These are phyloP conservation scores for Trisateles emortualis DNA, from an alignment of 2,888 invertebrate genomes.

Conservation along the genomic window DNA sequence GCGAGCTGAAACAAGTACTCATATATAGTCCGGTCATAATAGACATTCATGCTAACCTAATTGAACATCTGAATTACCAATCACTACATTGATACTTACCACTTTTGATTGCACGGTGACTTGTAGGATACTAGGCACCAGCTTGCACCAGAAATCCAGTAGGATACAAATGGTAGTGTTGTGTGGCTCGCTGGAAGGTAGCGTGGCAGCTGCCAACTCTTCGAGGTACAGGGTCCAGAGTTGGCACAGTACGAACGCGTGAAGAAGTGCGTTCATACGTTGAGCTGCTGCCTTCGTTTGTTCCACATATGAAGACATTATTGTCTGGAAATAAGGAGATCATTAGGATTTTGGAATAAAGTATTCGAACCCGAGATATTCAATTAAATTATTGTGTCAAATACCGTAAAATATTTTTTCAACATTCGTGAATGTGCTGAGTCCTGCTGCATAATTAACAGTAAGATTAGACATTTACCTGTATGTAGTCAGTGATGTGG, in stretches of 20 bases:
- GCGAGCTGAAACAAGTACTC: conserved; percentile 90
- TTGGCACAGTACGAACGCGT: conserved; percentile 99
- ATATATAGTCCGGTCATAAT: background rate
- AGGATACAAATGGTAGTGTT: conserved; percentile 93
- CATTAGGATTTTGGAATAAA: no score
- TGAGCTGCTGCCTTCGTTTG: conserved; percentile 92
- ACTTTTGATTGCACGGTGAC: conserved; percentile 93
- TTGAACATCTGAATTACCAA: no score
- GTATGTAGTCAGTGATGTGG: conserved; percentile 98
- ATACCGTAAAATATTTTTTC: no score
- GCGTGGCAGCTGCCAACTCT: conserved; percentile 90
- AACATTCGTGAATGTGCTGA: no score
- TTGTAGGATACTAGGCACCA: conserved; percentile 98
- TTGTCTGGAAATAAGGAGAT: conserved; percentile 84
- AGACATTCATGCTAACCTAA: no score
- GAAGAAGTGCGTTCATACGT: conserved; percentile 98
- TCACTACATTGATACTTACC: conserved; percentile 86
- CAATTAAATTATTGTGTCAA: no score
- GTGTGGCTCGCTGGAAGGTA: conserved; percentile 90
- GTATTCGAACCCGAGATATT: no score
- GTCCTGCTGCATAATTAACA: no score
- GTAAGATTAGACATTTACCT: no score
- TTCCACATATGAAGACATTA: conserved; percentile 98
- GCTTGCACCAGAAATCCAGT: conserved; percentile 99
- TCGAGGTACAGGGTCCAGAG: conserved; percentile 99